These are phyloP conservation scores for Sanderia malayensis DNA, from an alignment of 30 jellyfish, hydroid and myxozoan species.

Conservation along the genomic window DNA sequence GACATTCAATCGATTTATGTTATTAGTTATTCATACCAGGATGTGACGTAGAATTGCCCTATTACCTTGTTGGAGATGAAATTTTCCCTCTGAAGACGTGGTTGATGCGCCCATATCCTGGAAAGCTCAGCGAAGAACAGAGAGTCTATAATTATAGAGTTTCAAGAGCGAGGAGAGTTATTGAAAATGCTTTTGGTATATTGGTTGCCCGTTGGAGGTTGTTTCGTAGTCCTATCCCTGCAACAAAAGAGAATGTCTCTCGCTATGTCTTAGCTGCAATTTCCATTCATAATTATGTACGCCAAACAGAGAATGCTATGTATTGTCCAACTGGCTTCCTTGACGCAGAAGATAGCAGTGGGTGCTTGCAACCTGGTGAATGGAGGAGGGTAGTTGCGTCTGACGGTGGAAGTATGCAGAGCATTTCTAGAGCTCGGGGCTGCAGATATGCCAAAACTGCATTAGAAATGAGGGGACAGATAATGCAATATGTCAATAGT, in stretches of 20 bases:
- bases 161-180: too few relatives aligned
- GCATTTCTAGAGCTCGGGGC: conserved; percentile 6
- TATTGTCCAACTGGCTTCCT: conserved; percentile 53
- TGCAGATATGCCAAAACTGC: conserved; percentile 24
- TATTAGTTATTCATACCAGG: too few relatives aligned
- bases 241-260: conserved; percentile 22
- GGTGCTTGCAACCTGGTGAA: conserved; percentile 27
- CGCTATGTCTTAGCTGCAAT: conserved; percentile 24
- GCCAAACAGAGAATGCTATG: conserved; percentile 64
- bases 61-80: too few relatives aligned
- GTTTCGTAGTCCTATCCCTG: too few relatives aligned
- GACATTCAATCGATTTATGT: too few relatives aligned
- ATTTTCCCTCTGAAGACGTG: conserved; percentile 37
- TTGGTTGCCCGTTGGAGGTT: too few relatives aligned
- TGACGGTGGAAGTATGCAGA: conserved; percentile 8
- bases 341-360: conserved; percentile 57
- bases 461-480: conserved; percentile 23
- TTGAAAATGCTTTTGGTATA: too few relatives aligned
- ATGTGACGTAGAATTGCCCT: too few relatives aligned
- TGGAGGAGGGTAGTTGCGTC: conserved; percentile 51
- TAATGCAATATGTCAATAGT: conserved; percentile 26
- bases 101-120: conserved; percentile 65
- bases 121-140: conserved; percentile 32
- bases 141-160: conserved; percentile 43
- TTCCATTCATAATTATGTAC: conserved; percentile 41